Evolutionary conservation across 2,888 invertebrate genomes (phyloP).

Genomic region (Anthrax anthrax): DNA sequence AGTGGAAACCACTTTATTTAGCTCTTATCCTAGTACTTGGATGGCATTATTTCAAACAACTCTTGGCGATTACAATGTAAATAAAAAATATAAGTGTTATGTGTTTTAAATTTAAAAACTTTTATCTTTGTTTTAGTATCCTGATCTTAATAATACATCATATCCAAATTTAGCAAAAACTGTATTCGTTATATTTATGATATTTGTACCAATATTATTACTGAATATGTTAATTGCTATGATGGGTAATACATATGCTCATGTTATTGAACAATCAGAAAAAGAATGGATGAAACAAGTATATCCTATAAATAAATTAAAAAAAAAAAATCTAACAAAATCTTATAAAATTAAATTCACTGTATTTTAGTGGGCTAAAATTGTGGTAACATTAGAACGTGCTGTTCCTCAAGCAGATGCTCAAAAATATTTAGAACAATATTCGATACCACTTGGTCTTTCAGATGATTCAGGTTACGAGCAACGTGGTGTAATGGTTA

Average conservation of each 20-base stretch:
- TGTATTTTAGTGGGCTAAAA: slow-evolving; percentile 82
- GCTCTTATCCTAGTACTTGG: slow-evolving; percentile 82
- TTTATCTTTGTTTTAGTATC: slow-evolving; percentile 53
- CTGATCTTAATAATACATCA: slow-evolving; percentile 75
- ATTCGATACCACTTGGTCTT: slow-evolving; percentile 82
- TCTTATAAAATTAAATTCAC: neutral
- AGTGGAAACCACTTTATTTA: slow-evolving; percentile 64
- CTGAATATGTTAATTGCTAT: slow-evolving; percentile 97
- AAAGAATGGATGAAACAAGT: slow-evolving; percentile 98
- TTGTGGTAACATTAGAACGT: slow-evolving; percentile 89
- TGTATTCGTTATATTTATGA: slow-evolving; percentile 96
- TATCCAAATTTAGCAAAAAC: slow-evolving; percentile 87
- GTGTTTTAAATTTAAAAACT: neutral
- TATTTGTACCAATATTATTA: slow-evolving; percentile 89
- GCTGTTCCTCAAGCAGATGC: slow-evolving; percentile 84
- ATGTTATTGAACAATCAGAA: slow-evolving; percentile 94
- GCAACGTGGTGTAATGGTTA: slow-evolving; percentile 91
- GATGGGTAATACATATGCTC: slow-evolving; percentile 99
- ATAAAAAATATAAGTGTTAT: slow-evolving; percentile 19
- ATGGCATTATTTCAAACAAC: slow-evolving; percentile 98
- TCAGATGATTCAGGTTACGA: slow-evolving; percentile 72
- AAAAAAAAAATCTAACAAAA: neutral
- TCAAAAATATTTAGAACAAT: slow-evolving; percentile 82
- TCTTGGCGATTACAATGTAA: slow-evolving; percentile 92
- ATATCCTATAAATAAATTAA: slow-evolving; percentile 1